Evolutionary conservation across 2,888 invertebrate species (phyloP).

Genomic region (Leptinotarsa juncta): DNA sequence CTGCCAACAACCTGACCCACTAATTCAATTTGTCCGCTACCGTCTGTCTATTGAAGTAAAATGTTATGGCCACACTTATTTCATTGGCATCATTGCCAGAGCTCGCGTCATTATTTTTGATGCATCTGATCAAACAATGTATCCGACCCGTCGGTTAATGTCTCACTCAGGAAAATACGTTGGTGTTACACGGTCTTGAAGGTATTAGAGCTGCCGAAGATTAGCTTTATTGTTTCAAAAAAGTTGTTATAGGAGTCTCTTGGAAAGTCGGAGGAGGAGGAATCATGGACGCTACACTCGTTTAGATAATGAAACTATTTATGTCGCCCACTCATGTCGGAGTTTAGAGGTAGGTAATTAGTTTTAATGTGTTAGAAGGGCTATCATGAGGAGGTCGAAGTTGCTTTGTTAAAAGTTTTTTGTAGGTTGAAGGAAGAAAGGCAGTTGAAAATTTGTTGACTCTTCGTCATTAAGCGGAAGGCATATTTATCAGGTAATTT

Average conservation of each 20-base stretch:
- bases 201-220: conserved; percentile 14
- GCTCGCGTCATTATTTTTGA: conserved; percentile 1
- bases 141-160: background rate
- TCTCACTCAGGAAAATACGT: conserved; percentile 7
- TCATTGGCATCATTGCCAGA: background rate
- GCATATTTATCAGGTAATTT: too few relatives aligned
- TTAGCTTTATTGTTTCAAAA: conserved; percentile 24
- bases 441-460: too few relatives aligned
- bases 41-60: background rate
- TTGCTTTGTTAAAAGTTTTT: background rate
- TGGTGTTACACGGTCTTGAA: conserved; percentile 26
- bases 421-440: too few relatives aligned
- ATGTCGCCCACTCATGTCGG: background rate
- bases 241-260: conserved; percentile 19
- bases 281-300: background rate
- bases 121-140: conserved; percentile 4
- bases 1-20: conserved; percentile 7
- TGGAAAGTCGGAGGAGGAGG: conserved; percentile 13
- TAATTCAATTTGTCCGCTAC: conserved; percentile 2
- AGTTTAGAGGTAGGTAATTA: background rate
- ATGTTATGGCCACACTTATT: conserved; percentile 19
- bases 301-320: conserved; percentile 20
- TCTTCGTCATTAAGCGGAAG: too few relatives aligned
- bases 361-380: conserved; percentile 1
- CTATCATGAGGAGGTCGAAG: background rate